Percentiles rank a stretch among this genome's conserved stretches.
Conservation (phyloP, 2,888 invertebrate species). For the Belgica antarctica region DNA sequence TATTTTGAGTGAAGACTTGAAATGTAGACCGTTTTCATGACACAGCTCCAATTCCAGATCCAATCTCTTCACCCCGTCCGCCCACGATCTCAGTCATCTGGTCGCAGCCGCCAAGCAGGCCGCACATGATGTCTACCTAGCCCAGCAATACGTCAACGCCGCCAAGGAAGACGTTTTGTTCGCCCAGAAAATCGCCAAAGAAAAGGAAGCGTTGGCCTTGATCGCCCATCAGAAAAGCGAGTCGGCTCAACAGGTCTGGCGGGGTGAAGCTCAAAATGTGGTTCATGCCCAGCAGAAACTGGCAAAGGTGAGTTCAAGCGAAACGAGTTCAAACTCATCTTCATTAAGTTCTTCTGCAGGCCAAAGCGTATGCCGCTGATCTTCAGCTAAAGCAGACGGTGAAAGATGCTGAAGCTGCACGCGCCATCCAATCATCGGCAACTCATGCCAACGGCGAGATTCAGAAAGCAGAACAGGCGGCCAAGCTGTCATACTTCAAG, state of each 20-base stretch:
- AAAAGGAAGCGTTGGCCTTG: slow-evolving; percentile 17
- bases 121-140: not conserved
- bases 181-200: not conserved
- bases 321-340: not conserved
- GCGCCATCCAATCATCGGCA: slow-evolving; percentile 17
- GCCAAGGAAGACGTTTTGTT: slow-evolving; percentile 28
- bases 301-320: slow-evolving; percentile 11
- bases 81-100: not conserved
- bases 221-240: slow-evolving; percentile 33
- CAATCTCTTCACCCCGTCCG: not conserved
- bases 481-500: slow-evolving; percentile 4
- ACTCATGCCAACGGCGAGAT: not conserved
- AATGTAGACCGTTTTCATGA: too few species aligned
- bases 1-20: too few species aligned
- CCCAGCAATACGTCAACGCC: slow-evolving; percentile 14
- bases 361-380: slow-evolving; percentile 20
- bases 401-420: slow-evolving; percentile 29
- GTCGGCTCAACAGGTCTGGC: not conserved
- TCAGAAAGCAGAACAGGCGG: slow-evolving; percentile 26
- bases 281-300: slow-evolving; percentile 24
- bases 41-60: too few species aligned
- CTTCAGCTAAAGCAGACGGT: not conserved
- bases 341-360: not conserved
- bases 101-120: slow-evolving; percentile 28
- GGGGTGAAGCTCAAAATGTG: slow-evolving; percentile 13